phyloP scores from a whole-genome alignment of 2,113 vertebrate genomes.

The Anolis sagrei region DNA sequence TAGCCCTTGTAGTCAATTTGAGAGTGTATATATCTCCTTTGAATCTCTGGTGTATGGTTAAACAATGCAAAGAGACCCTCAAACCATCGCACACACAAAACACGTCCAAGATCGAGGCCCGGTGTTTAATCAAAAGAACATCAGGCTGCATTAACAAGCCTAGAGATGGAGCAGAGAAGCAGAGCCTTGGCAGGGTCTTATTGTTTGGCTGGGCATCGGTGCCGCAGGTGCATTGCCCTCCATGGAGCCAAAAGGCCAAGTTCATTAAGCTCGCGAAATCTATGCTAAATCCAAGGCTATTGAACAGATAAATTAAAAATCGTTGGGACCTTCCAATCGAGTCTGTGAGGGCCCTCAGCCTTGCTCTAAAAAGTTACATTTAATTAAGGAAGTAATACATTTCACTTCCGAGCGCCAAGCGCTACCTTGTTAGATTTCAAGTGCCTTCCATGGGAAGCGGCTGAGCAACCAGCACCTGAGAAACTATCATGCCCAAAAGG shows the following conservation, averaged over 20 bases:
- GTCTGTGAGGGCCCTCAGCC: not conserved
- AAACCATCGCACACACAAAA: not conserved
- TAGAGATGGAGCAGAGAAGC: constrained; percentile 13
- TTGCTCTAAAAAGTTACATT: not conserved
- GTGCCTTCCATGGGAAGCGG: not conserved
- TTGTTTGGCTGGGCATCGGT: not conserved
- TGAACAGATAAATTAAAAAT: constrained; percentile 6
- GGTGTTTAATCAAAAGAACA: constrained; percentile 29
- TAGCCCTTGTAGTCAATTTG: constrained; percentile 42
- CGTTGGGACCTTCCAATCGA: not conserved
- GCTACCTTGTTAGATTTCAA: not conserved
- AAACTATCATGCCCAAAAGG: not conserved
- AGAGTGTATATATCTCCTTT: constrained; percentile 38
- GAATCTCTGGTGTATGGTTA: not conserved
- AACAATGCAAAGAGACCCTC: not conserved
- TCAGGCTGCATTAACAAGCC: not conserved
- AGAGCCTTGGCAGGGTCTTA: not conserved
- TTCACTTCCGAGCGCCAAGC: too few relatives aligned
- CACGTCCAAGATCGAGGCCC: not conserved
- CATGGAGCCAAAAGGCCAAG: not conserved
- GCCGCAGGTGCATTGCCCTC: not conserved
- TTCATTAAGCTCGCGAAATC: constrained; percentile 26
- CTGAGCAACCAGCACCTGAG: not conserved
- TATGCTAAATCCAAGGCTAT: constrained; percentile 12
- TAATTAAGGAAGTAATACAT: not conserved